Evolutionary conservation across 2,797 vertebrate species (phyloP).

Genomic region (Muscicapa striata): DNA sequence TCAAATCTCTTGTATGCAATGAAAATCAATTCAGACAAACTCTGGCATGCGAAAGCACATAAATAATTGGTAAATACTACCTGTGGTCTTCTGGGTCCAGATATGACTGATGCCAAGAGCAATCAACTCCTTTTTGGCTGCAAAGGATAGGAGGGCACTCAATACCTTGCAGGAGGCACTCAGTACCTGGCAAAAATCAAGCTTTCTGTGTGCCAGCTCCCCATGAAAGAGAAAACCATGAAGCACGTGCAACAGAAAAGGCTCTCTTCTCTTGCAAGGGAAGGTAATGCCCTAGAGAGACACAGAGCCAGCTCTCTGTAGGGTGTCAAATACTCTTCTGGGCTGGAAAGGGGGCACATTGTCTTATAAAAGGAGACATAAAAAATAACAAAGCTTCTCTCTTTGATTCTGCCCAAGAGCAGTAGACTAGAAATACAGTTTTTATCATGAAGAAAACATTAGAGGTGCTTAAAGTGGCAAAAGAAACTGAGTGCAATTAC

Average conservation of each 20-base stretch:
- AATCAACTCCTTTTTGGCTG: constrained; percentile 67
- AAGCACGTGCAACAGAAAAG: background rate
- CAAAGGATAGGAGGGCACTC: constrained; percentile 59
- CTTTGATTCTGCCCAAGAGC: background rate
- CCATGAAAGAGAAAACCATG: constrained; percentile 8
- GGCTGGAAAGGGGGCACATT: background rate
- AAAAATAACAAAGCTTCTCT: background rate
- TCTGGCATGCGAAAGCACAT: constrained; percentile 42
- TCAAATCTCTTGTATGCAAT: background rate
- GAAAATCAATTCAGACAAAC: constrained; percentile 44
- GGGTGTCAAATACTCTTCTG: background rate
- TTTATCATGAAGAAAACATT: background rate
- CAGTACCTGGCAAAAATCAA: constrained; percentile 45
- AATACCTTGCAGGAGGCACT: constrained; percentile 47
- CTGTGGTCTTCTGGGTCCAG: constrained; percentile 62
- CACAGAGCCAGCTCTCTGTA: background rate
- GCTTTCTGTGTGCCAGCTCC: constrained; percentile 24
- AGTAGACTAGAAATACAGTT: background rate
- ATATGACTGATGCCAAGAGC: constrained; percentile 64
- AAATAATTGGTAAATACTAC: constrained; percentile 62
- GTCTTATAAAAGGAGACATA: background rate
- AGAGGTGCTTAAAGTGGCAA: background rate
- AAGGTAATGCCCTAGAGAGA: background rate
- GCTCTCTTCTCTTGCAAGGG: background rate
- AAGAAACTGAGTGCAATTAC: background rate